Base-by-base conservation (phyloP, 2,797 vertebrate genomes). In the Garrulus glandarius region DNA sequence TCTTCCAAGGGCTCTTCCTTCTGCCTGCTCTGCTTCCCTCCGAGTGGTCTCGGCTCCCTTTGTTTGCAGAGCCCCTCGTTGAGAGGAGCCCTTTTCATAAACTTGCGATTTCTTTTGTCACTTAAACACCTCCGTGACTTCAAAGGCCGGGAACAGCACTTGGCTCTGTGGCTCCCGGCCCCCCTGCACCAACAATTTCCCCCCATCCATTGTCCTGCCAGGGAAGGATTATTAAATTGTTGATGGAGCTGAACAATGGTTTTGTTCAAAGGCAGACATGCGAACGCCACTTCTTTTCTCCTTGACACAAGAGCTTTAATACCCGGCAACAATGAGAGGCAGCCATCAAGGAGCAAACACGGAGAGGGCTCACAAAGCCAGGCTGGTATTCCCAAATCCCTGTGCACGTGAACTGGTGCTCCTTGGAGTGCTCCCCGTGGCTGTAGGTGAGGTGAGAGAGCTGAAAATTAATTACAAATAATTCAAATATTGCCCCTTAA, bases 141-240 rank as follows among this genome's bases (percentile, higher is more conserved):
- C 94, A 93, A 92, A 95, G 91, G 81, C 80, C 77, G 30, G 5
- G 44, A 95, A 20, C 85, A 65, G 65, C 15, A 1, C 87, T 91
- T 65, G 56, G 49, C 78, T 78, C 56, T 57, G 64, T 26, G 56
- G 69, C 84, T 79, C 44, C 70, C 0, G 0, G 43, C 59, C 87
- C 77, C 75, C 88, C 92, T 82, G 56, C 93, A 44, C 65, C 75
- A 83, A 71, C 56, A 52, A 93, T 91, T 95, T 95, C 91, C 91
- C 92, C 71, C 6, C 8, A 17, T 59, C 70, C 92, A 96, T 97
- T 96, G 95, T 96, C 94, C 95, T 89, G 78, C 88, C 18, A 9
- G 74, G 29, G 81, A 56, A 77, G 95, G 94, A 89, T 97, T 93
- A 96, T 96, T 96, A 95, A 95, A 94, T 93, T 95, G 95, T 96